Evolutionary conservation across 2,113 vertebrate genomes (phyloP).

Genomic region (Peromyscus leucopus): DNA sequence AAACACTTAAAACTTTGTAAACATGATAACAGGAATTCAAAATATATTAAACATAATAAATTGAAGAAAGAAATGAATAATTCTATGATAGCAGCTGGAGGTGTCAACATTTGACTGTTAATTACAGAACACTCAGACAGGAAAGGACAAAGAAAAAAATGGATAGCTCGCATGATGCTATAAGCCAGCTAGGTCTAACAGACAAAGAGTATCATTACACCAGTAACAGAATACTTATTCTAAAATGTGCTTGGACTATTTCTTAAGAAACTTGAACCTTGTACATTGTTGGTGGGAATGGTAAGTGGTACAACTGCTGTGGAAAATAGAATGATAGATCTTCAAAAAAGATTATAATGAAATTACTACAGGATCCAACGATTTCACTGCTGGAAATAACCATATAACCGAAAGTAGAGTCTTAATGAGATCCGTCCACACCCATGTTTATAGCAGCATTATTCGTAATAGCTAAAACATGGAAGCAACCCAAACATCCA

Average conservation of each 20-base stretch:
- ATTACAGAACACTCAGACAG: not conserved
- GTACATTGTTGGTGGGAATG: not conserved
- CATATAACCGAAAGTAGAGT: not conserved
- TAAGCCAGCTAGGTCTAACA: not conserved
- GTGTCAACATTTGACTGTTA: not conserved
- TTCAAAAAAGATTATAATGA: slow-evolving; percentile 11
- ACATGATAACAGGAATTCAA: not conserved
- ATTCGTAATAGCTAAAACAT: not conserved
- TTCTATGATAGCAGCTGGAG: not conserved
- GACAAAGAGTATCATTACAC: not conserved
- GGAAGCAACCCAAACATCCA: not conserved
- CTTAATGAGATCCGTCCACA: not conserved
- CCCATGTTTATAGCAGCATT: not conserved
- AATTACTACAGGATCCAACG: not conserved
- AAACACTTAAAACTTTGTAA: not conserved
- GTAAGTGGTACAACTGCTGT: not conserved
- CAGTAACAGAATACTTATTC: not conserved
- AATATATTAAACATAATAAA: not conserved
- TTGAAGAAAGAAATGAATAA: not conserved
- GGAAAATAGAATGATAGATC: not conserved
- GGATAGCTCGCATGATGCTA: not conserved
- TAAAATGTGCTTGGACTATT: not conserved
- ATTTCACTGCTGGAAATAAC: not conserved
- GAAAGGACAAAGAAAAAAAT: not conserved
- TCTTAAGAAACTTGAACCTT: not conserved